Evolutionary conservation across 2,888 invertebrate genomes (phyloP).

Genomic region (Chrysomela aeneicollis): DNA sequence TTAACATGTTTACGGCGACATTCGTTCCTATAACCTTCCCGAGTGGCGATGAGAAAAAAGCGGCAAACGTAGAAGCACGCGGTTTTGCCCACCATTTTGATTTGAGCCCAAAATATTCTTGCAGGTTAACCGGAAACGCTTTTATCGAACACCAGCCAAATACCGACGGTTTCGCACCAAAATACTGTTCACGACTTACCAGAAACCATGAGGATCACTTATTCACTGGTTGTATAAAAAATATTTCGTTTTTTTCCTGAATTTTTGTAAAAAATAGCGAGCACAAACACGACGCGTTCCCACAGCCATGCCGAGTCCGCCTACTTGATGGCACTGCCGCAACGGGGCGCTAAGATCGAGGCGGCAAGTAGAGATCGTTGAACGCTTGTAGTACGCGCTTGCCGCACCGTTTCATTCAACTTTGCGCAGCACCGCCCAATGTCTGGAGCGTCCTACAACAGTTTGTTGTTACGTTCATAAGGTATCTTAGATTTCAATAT

Average conservation of each 20-base stretch:
- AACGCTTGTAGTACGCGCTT: slow-evolving; percentile 58
- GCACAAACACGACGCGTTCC: slow-evolving; percentile 45
- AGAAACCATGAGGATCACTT: slow-evolving; percentile 26
- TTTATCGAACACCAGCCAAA: slow-evolving; percentile 35
- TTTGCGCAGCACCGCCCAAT: slow-evolving; percentile 59
- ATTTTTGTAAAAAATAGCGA: slow-evolving; percentile 48
- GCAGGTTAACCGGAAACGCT: slow-evolving; percentile 62
- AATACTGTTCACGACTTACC: slow-evolving; percentile 43
- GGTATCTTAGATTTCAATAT: neutral
- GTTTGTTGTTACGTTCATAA: slow-evolving; percentile 47
- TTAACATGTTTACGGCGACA: neutral
- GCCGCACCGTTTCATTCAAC: slow-evolving; percentile 58
- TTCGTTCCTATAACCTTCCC: slow-evolving; percentile 34
- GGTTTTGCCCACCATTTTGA: slow-evolving; percentile 61
- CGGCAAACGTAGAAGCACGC: slow-evolving; percentile 58
- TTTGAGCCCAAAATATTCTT: slow-evolving; percentile 57
- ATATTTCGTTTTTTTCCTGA: slow-evolving; percentile 39
- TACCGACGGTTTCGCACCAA: slow-evolving; percentile 32
- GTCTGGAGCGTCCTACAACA: slow-evolving; percentile 52
- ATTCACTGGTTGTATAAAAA: slow-evolving; percentile 40
- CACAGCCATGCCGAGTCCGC: slow-evolving; percentile 53
- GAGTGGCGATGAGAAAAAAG: slow-evolving; percentile 43
- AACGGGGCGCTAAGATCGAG: slow-evolving; percentile 51
- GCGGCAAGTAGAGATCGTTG: slow-evolving; percentile 57
- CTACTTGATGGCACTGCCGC: slow-evolving; percentile 53